These are phyloP conservation scores for Thinocorus orbignyianus DNA, from an alignment of 2,113 vertebrate species.

Conservation along the genomic window DNA sequence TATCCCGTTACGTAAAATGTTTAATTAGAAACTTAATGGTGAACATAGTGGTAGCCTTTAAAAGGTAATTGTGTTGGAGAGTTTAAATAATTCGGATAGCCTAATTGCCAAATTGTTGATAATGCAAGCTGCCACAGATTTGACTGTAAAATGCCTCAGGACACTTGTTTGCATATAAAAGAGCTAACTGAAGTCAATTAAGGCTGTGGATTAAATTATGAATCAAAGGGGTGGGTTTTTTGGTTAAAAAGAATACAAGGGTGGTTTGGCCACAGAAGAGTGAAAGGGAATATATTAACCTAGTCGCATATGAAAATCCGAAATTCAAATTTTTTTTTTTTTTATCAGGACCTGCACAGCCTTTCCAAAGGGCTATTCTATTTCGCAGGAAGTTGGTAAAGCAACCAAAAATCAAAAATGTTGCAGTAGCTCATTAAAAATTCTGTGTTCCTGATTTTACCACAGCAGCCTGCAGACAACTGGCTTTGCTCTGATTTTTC, in stretches of 20 bases:
- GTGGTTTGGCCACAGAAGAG: not conserved
- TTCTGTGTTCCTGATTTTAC: not conserved
- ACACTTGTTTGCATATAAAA: conserved; percentile 70
- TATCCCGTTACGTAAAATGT: conserved; percentile 58
- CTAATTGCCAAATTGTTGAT: conserved; percentile 69
- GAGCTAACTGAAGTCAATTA: conserved; percentile 50
- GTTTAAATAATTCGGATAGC: conserved; percentile 67
- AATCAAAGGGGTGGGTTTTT: not conserved
- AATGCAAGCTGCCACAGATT: conserved; percentile 45
- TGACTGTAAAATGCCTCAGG: conserved; percentile 51
- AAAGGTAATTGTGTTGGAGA: conserved; percentile 69
- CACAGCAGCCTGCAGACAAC: not conserved
- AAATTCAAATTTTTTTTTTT: not conserved
- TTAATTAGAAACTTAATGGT: conserved; percentile 73
- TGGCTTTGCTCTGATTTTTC: not conserved
- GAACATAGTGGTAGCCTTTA: conserved; percentile 64
- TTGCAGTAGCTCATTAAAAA: not conserved
- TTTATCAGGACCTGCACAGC: not conserved
- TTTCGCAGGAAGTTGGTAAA: not conserved
- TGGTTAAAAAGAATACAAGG: conserved; percentile 19
- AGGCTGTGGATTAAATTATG: conserved; percentile 43
- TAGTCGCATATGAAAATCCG: not conserved
- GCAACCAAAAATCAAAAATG: not conserved
- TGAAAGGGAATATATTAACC: not conserved
- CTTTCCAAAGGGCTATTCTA: not conserved